These are phyloP conservation scores for Tetranychus urticae DNA, from an alignment of 1,140 invertebrate species.

Conservation along the genomic window DNA sequence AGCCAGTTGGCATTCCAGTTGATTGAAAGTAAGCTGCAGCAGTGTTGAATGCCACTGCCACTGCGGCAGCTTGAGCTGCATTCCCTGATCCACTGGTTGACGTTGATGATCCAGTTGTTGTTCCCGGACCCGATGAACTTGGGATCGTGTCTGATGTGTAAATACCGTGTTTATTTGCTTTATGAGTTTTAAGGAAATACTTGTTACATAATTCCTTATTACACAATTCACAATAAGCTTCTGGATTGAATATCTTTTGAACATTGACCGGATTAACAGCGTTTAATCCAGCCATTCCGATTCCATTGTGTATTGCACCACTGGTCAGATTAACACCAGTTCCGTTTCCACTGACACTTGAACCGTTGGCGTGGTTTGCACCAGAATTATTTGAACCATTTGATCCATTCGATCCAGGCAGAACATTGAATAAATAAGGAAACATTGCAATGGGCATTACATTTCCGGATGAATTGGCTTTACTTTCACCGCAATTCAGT, in stretches of 20 bases:
- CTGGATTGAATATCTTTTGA: slow-evolving; percentile 62
- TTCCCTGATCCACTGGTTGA: not conserved
- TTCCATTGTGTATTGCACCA: not conserved
- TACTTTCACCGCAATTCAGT: too few species aligned
- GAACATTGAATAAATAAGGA: too few species aligned
- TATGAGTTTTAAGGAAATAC: slow-evolving; percentile 94
- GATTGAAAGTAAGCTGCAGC: too few species aligned
- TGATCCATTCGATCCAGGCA: not conserved
- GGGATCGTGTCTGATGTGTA: not conserved
- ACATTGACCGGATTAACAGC: not conserved
- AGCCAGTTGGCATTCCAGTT: not conserved
- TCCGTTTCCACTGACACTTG: slow-evolving; percentile 7
- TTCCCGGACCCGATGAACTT: not conserved
- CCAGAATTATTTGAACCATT: slow-evolving; percentile 6
- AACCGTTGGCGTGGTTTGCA: not conserved
- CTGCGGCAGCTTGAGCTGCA: not conserved
- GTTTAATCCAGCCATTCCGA: not conserved
- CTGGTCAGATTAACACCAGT: slow-evolving; percentile 24
- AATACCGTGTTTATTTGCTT: slow-evolving; percentile 77
- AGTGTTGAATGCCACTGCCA: not conserved
- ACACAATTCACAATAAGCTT: slow-evolving; percentile 58
- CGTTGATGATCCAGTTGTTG: not conserved
- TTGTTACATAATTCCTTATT: slow-evolving; percentile 62
- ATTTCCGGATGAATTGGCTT: too few species aligned
- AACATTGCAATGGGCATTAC: too few species aligned